These are phyloP conservation scores for Cettia cetti DNA, from an alignment of 2,113 vertebrate genomes.

Conservation along the genomic window DNA sequence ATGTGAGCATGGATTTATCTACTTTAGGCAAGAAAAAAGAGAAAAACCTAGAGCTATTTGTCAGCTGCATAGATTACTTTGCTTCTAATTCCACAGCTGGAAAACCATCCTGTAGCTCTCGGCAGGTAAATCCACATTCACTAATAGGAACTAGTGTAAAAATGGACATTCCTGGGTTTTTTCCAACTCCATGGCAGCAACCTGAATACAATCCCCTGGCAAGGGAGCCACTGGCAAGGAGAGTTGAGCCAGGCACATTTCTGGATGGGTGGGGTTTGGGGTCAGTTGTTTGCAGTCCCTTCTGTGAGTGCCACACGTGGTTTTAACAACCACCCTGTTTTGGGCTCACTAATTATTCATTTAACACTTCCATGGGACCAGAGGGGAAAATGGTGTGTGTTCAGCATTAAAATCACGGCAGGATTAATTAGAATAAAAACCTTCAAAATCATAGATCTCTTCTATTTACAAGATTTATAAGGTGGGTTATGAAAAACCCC, in stretches of 20 bases:
- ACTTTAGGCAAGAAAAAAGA: not conserved
- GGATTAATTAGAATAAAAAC: not conserved
- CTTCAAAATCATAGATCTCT: not conserved
- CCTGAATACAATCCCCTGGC: not conserved
- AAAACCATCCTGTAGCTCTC: not conserved
- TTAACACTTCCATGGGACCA: not conserved
- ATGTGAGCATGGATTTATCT: not conserved
- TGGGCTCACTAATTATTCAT: not conserved
- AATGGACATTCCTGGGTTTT: not conserved
- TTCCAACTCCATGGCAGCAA: not conserved
- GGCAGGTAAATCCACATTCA: not conserved
- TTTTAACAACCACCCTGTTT: not conserved
- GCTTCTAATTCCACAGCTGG: not conserved
- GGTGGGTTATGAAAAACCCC: not conserved
- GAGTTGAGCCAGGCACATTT: not conserved
- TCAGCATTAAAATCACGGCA: not conserved
- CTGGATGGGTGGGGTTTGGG: not conserved
- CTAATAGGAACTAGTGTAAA: not conserved
- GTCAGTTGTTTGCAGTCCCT: not conserved
- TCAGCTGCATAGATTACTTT: not conserved
- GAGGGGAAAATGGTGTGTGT: not conserved
- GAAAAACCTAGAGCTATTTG: not conserved
- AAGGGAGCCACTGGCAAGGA: not conserved
- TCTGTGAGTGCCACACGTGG: not conserved
- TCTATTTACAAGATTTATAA: not conserved